phyloP scores from a whole-genome alignment of 35 echinoderm and acorn worm genomes.

The Patiria miniata region DNA sequence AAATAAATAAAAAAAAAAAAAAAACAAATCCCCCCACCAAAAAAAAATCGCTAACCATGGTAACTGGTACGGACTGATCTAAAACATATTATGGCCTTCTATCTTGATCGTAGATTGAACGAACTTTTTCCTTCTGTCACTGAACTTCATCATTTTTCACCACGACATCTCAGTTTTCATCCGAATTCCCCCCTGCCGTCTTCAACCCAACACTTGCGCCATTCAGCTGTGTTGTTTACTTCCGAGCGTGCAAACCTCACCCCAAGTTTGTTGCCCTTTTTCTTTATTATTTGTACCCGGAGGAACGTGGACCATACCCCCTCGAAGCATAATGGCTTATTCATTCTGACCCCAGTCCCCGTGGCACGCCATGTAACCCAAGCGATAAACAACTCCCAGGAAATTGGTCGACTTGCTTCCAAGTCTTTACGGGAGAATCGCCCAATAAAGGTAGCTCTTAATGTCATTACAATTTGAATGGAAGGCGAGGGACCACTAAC shows the following conservation, averaged over 20 bases:
- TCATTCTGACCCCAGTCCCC: not conserved
- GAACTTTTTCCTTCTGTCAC: not conserved
- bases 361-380: constrained; percentile 4
- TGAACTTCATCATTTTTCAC: not conserved
- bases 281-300: not conserved
- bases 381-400: not conserved
- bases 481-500: not conserved
- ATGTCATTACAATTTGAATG: not conserved
- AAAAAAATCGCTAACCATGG: no score
- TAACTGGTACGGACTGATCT: no score
- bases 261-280: not conserved
- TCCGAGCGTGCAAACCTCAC: not conserved
- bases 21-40: no score
- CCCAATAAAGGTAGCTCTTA: not conserved
- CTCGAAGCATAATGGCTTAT: constrained; percentile 1
- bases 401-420: not conserved
- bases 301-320: not conserved
- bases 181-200: constrained; percentile 13
- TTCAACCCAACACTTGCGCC: not conserved
- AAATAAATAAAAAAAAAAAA: no score
- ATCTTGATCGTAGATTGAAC: no score
- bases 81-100: no score
- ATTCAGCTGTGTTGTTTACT: not conserved
- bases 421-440: not conserved
- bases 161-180: no score